Base-by-base conservation (phyloP, 2,888 invertebrate species). In the Corythucha ciliata region DNA sequence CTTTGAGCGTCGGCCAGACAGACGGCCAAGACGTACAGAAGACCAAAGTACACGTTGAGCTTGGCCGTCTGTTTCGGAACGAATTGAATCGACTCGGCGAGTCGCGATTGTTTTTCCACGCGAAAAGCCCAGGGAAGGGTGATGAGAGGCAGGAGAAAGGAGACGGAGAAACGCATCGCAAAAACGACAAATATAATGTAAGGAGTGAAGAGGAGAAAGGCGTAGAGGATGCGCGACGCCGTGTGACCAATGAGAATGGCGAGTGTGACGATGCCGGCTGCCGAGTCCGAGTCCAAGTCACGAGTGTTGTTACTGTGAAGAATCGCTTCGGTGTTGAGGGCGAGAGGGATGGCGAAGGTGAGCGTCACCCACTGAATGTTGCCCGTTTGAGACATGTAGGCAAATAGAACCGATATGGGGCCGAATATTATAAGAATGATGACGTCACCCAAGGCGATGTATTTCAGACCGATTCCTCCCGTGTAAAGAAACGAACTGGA, bases 401-500 rank as follows among this genome's bases (percentile, higher is more conserved):
- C 87, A 70, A 93, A 94, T 16, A 94, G 75, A 18, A 93, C 92
- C 20, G 90, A 87, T 20, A 94, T 81, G 5, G 94, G 94, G 2
- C 94, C 94, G 70, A 94, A 94, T 64, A 91, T 84, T 54, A 93
- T 80, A 63, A 94, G 76, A 63, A 94, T 85, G 58, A 93, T 72
- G 47, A 94, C 81, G 70, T 94, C 94, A 47, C 94, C 94, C 40
- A 94, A 72, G 3, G 92, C 94, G 63, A 94, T 91, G 66, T 94
- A 94, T 68, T 94, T 94, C 52, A 94, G 76, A 53, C 93, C 94
- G 61, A 93, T 86, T 41, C 94, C 94, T 52, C 94, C 94, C 1
- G 94, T 94, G 64, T 94, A 94, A n/a, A 94, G 73, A 70, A 94
- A 94, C 59, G 92, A 92, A 48, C 91, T 89, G 22, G 92, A 93